phyloP scores from a whole-genome alignment of 2,113 vertebrate species.

The Sinocyclocheilus rhinocerous region DNA sequence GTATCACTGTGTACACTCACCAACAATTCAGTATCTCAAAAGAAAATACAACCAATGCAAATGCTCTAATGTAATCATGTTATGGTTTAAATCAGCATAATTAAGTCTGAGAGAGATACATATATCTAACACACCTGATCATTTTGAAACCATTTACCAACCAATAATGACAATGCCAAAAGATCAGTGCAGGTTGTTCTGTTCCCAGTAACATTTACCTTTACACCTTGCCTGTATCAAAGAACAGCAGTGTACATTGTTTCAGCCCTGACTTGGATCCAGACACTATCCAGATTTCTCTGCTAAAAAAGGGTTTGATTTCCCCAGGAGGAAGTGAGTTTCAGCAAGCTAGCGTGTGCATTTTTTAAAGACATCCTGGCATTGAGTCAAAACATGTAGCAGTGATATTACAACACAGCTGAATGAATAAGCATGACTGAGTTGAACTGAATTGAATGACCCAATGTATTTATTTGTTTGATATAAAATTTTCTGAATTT shows the following conservation, averaged over 20 bases:
- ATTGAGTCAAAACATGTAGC: neutral
- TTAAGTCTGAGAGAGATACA: neutral
- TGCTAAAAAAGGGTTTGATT: neutral
- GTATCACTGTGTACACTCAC: neutral
- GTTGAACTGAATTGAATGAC: neutral
- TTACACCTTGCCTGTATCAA: neutral
- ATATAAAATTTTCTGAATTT: neutral
- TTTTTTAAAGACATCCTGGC: neutral
- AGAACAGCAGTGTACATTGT: slow-evolving; percentile 46
- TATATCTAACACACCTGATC: neutral
- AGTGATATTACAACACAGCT: neutral
- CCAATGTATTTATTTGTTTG: neutral
- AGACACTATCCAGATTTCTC: neutral
- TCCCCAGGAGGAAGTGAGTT: neutral
- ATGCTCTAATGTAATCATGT: neutral
- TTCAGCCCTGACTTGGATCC: neutral
- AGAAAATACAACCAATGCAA: neutral
- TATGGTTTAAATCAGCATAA: neutral
- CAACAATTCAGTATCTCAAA: neutral
- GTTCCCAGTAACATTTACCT: neutral
- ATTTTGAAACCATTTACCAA: neutral
- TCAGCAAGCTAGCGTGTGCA: neutral
- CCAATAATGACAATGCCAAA: neutral
- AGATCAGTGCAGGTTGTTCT: neutral
- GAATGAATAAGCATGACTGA: neutral